Percentiles rank a stretch among this genome's conserved stretches.
These are phyloP conservation scores for Zosterops japonicus DNA, from an alignment of 2,113 vertebrate genomes.

Conservation along the genomic window DNA sequence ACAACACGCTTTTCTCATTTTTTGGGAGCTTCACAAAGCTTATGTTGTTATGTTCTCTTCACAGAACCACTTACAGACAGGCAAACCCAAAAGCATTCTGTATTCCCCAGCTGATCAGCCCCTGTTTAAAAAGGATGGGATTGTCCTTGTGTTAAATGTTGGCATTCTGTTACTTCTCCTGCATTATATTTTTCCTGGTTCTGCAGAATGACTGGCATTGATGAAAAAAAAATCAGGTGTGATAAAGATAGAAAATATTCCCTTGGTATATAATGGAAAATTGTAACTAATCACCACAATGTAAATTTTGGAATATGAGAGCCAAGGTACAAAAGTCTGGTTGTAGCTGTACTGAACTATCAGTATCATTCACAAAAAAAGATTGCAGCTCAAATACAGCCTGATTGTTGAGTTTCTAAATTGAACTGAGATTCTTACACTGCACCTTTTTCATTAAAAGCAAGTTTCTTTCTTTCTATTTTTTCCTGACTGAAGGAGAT, in stretches of 20 bases:
- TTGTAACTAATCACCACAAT: background rate
- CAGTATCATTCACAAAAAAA: background rate
- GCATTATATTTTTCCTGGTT: conserved; percentile 12
- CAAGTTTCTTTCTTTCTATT: background rate
- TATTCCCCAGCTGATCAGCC: conserved; percentile 12
- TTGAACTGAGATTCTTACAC: background rate
- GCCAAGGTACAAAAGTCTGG: background rate
- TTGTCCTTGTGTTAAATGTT: conserved; percentile 38
- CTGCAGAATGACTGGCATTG: background rate
- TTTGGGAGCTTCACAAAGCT: conserved; percentile 29
- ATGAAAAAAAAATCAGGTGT: conserved; percentile 22
- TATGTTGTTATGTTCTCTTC: background rate
- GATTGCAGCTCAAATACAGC: background rate
- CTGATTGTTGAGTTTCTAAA: background rate
- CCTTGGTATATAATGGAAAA: background rate
- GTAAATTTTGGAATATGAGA: background rate
- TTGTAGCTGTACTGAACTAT: background rate
- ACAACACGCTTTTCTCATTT: conserved; percentile 53
- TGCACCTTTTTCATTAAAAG: background rate
- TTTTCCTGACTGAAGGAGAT: background rate
- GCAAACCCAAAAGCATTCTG: conserved; percentile 30
- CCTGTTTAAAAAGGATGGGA: conserved; percentile 28
- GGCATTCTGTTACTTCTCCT: conserved; percentile 31
- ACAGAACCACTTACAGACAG: background rate
- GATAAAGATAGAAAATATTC: background rate